Evolutionary conservation across 2,888 invertebrate genomes (phyloP).

Genomic region (Acanthopleura granulata): DNA sequence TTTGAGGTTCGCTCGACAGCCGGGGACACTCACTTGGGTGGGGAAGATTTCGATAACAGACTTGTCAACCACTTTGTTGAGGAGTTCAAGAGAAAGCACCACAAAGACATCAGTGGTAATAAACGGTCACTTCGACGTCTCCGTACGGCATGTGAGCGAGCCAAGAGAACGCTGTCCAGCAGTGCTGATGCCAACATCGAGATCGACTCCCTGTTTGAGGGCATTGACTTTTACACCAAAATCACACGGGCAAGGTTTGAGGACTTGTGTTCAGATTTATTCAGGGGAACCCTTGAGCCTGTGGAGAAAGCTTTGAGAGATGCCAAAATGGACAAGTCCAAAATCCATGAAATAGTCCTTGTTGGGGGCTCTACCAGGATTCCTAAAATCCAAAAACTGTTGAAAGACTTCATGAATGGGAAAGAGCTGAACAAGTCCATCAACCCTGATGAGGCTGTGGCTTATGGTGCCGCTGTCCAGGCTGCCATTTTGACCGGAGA

Average conservation of each 20-base stretch:
- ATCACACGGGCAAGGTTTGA: constrained; percentile 64
- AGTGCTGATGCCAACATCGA: constrained; percentile 57
- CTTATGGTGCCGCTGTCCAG: constrained; percentile 73
- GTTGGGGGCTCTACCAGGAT: constrained; percentile 76
- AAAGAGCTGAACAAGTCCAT: constrained; percentile 70
- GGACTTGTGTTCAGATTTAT: constrained; percentile 58
- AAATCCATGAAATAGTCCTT: constrained; percentile 84
- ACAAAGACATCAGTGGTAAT: constrained; percentile 53
- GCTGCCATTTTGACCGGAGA: constrained; percentile 80
- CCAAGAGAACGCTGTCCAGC: constrained; percentile 60
- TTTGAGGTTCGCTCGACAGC: constrained; percentile 65
- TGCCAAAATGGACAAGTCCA: constrained; percentile 82
- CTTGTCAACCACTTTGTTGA: constrained; percentile 56
- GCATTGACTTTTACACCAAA: constrained; percentile 60
- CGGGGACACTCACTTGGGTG: constrained; percentile 66
- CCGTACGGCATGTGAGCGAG: constrained; percentile 60
- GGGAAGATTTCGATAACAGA: constrained; percentile 62
- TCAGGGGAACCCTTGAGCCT: constrained; percentile 79
- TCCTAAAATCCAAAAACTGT: constrained; percentile 62
- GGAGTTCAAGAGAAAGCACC: constrained; percentile 57
- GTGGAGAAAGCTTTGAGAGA: constrained; percentile 84
- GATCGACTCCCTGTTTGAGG: constrained; percentile 61
- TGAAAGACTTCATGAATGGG: constrained; percentile 60
- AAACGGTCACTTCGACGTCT: constrained; percentile 54
- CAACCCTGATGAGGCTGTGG: constrained; percentile 97